Conservation (phyloP, 2,888 invertebrate genomes). For the Cerceris rybyensis region DNA sequence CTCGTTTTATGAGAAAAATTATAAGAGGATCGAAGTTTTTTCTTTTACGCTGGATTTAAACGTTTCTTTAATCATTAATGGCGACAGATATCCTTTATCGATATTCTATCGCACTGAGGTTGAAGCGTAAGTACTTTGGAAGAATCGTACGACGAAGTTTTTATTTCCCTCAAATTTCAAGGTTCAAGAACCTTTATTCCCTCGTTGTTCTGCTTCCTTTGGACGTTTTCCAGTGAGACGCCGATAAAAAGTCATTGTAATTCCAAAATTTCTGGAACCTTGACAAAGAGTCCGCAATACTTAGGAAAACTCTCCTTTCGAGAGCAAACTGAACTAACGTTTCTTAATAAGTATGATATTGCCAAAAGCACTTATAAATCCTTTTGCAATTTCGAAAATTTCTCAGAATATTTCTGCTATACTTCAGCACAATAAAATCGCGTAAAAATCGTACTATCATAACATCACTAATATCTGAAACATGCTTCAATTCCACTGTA, state of each 20-base stretch:
- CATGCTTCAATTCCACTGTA: too few relatives aligned
- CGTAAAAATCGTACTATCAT: too few relatives aligned
- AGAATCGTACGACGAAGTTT: neutral
- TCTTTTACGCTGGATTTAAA: slow-evolving; percentile 10
- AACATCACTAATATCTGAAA: too few relatives aligned
- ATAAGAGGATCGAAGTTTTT: slow-evolving; percentile 2
- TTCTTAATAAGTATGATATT: too few relatives aligned
- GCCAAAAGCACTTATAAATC: too few relatives aligned
- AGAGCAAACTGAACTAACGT: too few relatives aligned
- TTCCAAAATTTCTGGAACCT: neutral
- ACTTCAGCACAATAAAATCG: too few relatives aligned
- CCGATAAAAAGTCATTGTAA: neutral
- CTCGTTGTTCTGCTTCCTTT: neutral
- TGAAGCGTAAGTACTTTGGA: slow-evolving; percentile 3
- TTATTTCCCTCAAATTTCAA: neutral
- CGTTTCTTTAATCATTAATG: slow-evolving; percentile 38
- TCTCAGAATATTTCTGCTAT: too few relatives aligned
- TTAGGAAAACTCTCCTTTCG: too few relatives aligned
- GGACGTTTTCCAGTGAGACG: neutral
- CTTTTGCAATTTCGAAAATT: too few relatives aligned
- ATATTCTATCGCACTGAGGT: slow-evolving; percentile 19
- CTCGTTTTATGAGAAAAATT: neutral
- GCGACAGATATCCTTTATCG: slow-evolving; percentile 36
- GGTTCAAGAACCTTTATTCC: neutral
- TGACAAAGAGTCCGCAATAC: neutral